Base-by-base conservation (phyloP, 2,888 invertebrate species). In the Rhagonycha fulva region DNA sequence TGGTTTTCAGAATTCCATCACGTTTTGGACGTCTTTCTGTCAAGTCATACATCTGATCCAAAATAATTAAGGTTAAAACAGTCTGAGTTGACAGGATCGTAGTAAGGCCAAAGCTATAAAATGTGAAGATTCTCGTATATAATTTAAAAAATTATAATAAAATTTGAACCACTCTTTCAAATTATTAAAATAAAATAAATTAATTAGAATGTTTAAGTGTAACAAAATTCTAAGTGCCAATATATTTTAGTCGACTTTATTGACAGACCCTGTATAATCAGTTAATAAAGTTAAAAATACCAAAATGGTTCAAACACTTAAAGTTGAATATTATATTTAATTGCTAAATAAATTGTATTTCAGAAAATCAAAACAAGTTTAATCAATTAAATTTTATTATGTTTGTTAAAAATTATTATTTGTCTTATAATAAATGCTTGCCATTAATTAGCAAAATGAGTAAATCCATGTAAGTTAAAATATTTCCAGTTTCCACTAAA, bases 361-460 rank as follows among this genome's bases (percentile, higher is more conserved):
- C 47, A 47, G n/a, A 47, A 47, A 47, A 47, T 47, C 47, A 47
- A 47, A 47, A 47, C 47, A 47, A 47, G 12, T 47, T 47, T n/a
- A 28, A 47, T 47, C 47, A 47, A 47, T 47, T 47, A 47, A n/a
- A n/a, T 47, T 47, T 47, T 47, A 47, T 47, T 47, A 47, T n/a
- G 47, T 47, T n/a, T n/a, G 47, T 47, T 47, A 2, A 47, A 47
- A 47, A 47, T 47, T 47, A 47, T 47, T 47, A 47, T 32, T 71
- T 47, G n/a, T 23, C 12, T 24, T 23, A 19, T 14, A 63, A 14
- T 14, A n/a, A 9, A 71, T 47, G 14, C 11, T 12, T 23, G 47
- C 60, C 23, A 62, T 71, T 71, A 66, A 71, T 71, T 71, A 71
- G 32, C 66, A 60, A 66, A 71, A 71, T 66, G 66, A 71, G 71